These are phyloP conservation scores for Parazoanthus darwini DNA, from an alignment of 92 coral and sea anemone genomes.

Conservation along the genomic window DNA sequence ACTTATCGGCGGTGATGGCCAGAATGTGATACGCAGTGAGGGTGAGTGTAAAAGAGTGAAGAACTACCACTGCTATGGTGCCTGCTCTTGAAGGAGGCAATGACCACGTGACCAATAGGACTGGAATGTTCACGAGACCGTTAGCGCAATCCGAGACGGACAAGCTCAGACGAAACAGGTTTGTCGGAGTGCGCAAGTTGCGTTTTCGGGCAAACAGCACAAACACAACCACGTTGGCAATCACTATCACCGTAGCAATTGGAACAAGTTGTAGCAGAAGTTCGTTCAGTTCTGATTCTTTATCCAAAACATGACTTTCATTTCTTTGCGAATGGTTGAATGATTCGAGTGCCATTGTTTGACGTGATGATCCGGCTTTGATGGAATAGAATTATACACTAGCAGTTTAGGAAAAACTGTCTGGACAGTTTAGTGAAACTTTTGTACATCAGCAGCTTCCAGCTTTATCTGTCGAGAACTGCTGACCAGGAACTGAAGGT, in stretches of 20 bases:
- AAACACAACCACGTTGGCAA: conserved; percentile 5
- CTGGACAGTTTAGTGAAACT: neutral
- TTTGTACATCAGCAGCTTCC: no score
- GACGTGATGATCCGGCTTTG: neutral
- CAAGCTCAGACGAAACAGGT: conserved; percentile 40
- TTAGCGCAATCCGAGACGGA: conserved; percentile 35
- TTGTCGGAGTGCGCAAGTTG: conserved; percentile 26
- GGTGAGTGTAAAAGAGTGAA: no score
- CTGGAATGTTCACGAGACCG: conserved; percentile 32
- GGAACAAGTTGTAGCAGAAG: neutral
- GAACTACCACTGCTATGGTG: no score
- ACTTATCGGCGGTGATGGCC: no score
- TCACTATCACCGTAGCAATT: conserved; percentile 9
- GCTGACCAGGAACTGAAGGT: no score
- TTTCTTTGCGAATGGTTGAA: neutral
- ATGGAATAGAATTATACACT: neutral
- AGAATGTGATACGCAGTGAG: no score
- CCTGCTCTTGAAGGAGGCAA: no score
- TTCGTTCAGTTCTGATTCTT: neutral
- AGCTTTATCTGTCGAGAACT: no score
- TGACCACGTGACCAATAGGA: no score
- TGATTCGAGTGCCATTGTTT: neutral
- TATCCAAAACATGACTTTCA: neutral
- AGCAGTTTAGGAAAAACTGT: neutral
- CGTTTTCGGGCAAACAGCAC: conserved; percentile 26